These are phyloP conservation scores for Phaetusa simplex DNA, from an alignment of 2,113 vertebrate genomes.

Conservation along the genomic window DNA sequence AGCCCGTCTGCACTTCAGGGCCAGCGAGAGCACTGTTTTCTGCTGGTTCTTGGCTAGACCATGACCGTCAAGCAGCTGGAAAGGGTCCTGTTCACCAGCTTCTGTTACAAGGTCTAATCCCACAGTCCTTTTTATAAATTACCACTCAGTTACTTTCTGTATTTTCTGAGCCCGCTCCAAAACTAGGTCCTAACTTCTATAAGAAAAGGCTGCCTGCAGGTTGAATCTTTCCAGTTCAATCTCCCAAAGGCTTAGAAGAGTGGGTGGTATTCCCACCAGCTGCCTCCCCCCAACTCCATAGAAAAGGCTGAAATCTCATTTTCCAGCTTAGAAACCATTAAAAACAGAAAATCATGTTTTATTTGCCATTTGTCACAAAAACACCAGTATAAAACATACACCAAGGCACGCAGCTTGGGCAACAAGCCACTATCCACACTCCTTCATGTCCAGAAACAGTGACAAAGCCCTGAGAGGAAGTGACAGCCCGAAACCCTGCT, in stretches of 20 bases:
- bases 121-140: not conserved
- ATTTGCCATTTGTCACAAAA: constrained; percentile 30
- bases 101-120: not conserved
- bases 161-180: not conserved
- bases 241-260: not conserved
- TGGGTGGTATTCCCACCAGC: not conserved
- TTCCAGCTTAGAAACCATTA: not conserved
- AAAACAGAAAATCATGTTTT: constrained; percentile 36
- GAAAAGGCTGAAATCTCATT: not conserved
- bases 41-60: not conserved
- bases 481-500: not conserved
- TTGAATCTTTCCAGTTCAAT: not conserved
- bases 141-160: not conserved
- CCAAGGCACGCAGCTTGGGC: not conserved
- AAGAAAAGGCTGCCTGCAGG: not conserved
- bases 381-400: constrained; percentile 14
- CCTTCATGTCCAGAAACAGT: constrained; percentile 2
- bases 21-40: not conserved
- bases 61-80: not conserved
- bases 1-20: not conserved
- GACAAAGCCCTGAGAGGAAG: constrained; percentile 21
- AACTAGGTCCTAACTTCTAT: not conserved
- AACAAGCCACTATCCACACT: not conserved
- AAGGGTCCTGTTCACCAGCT: not conserved
- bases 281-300: not conserved